Evolutionary conservation across 2,797 vertebrate genomes (phyloP), one percentile per base, ranked within the genome.

Genomic region (Schizopygopsis malacanthus): DNA sequence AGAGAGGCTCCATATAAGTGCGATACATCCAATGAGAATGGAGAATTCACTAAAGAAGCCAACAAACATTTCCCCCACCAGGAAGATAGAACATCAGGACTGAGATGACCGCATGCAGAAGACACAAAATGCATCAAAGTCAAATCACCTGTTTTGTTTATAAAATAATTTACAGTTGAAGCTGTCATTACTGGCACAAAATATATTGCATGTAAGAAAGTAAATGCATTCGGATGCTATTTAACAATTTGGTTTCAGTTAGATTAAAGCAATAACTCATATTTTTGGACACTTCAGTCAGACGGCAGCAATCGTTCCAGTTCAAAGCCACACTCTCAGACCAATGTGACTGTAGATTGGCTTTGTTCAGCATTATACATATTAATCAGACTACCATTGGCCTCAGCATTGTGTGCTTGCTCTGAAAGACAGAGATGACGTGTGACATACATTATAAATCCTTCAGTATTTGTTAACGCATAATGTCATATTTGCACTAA

Each of bases 361-460:
- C 28, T 54, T 76, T 20, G 16, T 56, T 56, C 6, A 39, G 50
- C 18, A 56, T 54, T 39, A 39, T 4, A 37, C 20, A 22, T 76
- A 28, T 20, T 33, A 78, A 78, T 43, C 37, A 59, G 54, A 61
- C 37, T 16, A 43, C 22, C 16, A 61, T 16, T 9, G 12, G 52
- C 52, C 37, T n/a, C n/a, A 7, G 13, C 25, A 20, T 80, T 50
- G 22, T 52, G 43, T 22, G 3, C 43, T 37, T 80, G 16, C 43
- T 52, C 18, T 22, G 43, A 22, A 50, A 50, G 63, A 78, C 33
- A 52, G 20, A 81, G 16, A 50, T 81, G 45, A 22, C 63, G 22
- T 52, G 45, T 75, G 72, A 76, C 72, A 75, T 47, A 15, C n/a
- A 78, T 78, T 67, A 52, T 81, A 39, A 50, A 69, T 81, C 12